These are phyloP conservation scores for Microtus pennsylvanicus DNA, from an alignment of 2,113 vertebrate genomes.

Conservation along the genomic window DNA sequence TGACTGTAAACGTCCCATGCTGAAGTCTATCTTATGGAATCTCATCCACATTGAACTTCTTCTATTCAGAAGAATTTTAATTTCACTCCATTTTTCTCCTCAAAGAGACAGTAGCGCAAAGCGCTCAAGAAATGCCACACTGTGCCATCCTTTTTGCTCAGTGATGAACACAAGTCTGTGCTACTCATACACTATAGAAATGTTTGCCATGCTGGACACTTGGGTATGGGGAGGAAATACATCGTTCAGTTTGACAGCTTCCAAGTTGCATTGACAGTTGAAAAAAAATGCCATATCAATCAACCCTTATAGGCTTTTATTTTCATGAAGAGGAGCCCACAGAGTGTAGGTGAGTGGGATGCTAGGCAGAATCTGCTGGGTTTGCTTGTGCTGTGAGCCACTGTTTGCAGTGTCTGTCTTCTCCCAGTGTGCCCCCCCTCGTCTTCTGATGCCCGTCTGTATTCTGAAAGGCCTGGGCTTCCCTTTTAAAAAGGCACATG, in stretches of 20 bases:
- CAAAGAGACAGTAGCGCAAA: not conserved
- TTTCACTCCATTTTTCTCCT: not conserved
- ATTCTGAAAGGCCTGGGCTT: not conserved
- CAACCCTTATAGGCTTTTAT: not conserved
- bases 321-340: not conserved
- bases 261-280: not conserved
- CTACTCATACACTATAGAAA: not conserved
- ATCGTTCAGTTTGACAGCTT: not conserved
- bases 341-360: not conserved
- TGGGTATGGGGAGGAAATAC: not conserved
- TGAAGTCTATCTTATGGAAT: not conserved
- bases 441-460: not conserved
- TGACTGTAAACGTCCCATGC: not conserved
- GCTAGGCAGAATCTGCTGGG: not conserved
- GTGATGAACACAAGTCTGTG: constrained; percentile 14
- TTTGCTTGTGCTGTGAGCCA: not conserved
- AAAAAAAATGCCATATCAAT: not conserved
- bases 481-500: not conserved
- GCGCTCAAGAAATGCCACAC: not conserved
- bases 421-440: not conserved
- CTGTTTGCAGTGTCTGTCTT: not conserved
- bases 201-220: not conserved
- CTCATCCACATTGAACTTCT: constrained; percentile 18
- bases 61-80: not conserved
- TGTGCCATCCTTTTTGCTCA: not conserved